Base-by-base conservation (phyloP, 35 echinoderm and acorn worm species). In the Strongylocentrotus purpuratus region DNA sequence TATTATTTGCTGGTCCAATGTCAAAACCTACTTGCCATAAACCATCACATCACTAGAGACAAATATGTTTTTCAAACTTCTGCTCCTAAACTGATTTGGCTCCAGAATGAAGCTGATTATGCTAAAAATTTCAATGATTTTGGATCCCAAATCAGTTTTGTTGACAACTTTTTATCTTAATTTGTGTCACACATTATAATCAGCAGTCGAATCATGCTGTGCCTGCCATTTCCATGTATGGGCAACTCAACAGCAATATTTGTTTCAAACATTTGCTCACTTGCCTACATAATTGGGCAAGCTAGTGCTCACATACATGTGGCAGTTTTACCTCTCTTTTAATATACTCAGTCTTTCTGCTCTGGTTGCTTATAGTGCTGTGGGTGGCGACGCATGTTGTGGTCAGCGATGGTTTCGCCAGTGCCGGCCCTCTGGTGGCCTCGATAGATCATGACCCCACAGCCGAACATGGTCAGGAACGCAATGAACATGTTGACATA, bases 401-500 rank as follows among this genome's bases (percentile, higher is more conserved):
- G 86, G 11, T 89, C 94, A 4, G 86, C 86, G 2, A 95, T n/a
- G 25, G 86, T 95, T 46, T 95, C 94, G 7, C 94, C 94, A 22
- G 25, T 52, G 46, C 88, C 86, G 8, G 88, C 88, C 12, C 94
- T 87, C 13, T n/a, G 45, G 47, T 89, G 94, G 33, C 94, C 94
- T 5, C 52, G 46, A 45, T 95, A 95, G 46, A 95, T 95, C 94
- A 95, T 95, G 46, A 90, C 4, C 50, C 88, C 45, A 31, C 86
- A 87, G 31, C 94, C 86, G 17, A 95, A 28, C 86, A 95, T 48
- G 5, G 94, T 78, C n/a, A 88, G 50, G 46, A 59, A 47, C 7
- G 35, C 94, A 46, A 95, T 95, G 55, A 87, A 87, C 25, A 95
- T 95, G 86, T 95, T 95, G 46, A 90, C 87, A 45, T 58, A 58